These are phyloP conservation scores for Gambusia affinis DNA, from an alignment of 2,113 vertebrate genomes.

Conservation along the genomic window DNA sequence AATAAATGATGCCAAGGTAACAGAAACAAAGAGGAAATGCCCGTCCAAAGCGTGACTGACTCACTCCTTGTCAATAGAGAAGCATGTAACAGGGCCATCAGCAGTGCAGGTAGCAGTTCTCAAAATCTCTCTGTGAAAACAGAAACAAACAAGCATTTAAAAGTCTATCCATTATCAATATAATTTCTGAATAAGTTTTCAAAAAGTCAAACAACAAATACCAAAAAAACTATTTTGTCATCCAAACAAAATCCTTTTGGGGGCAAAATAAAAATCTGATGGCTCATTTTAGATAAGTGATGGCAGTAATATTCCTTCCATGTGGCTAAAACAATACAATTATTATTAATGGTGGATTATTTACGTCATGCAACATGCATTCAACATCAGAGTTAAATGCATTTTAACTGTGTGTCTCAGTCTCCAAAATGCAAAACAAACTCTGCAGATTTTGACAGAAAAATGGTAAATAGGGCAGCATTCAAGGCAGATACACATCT, in stretches of 20 bases:
- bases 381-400: too few relatives aligned
- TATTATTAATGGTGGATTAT: background rate
- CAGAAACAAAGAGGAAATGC: background rate
- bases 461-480: constrained; percentile 20
- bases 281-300: background rate
- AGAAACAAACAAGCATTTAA: background rate
- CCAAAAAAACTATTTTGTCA: background rate
- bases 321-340: background rate
- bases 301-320: background rate
- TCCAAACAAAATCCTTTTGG: background rate
- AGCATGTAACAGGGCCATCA: constrained; percentile 80
- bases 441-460: background rate
- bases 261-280: background rate
- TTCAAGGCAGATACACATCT: background rate
- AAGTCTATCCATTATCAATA: background rate
- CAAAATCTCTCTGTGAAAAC: constrained; percentile 72
- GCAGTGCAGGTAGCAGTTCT: constrained; percentile 84
- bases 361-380: background rate
- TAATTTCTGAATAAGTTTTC: background rate
- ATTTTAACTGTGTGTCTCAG: too few relatives aligned
- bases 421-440: background rate
- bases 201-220: background rate
- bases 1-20: background rate
- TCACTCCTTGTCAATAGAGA: constrained; percentile 85
- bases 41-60: constrained; percentile 43